Base-by-base conservation (phyloP, 2,888 invertebrate species). In the Cheilosia grossa region DNA sequence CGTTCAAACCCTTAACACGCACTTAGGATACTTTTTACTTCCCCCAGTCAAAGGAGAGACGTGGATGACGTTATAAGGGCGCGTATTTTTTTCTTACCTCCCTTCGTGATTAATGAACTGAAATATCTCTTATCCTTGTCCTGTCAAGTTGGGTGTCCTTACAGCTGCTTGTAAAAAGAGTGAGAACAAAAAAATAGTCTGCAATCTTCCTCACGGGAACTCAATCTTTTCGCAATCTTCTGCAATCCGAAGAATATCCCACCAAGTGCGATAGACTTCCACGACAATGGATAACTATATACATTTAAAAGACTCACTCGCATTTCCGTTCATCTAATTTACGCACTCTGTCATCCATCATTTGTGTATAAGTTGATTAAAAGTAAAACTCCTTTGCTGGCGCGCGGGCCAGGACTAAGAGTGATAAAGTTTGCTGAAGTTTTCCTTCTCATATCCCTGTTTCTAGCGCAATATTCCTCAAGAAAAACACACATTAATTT, bases 151-250 rank as follows among this genome's bases (percentile, higher is more conserved):
- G 47, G 40, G 72, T 47, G 64, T 77, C 77, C 70, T 58, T 6
- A 1, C 6, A 19, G 4, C 19, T 47, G 40, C 21, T 44, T 15
- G 42, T 33, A 33, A 0, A 56, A 17, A 64, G 47, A 63, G 47
- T 33, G 44, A 19, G 30, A 53, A 66, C 59, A 40, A 33, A 37
- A 56, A 37, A 82, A 44, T 58, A 72, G 70, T 66, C 59, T 72
- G 77, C 70, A 81, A 82, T 78, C 78, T 82, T 82, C 42, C 67
- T 56, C 33, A 61, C 66, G 67, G 59, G 53, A 79, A 79, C 67
- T 79, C 82, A 82, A 82, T 82, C 82, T 82, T 82, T 82, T 51
- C 63, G 37, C 82, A 82, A 82, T 82, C 82, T 82, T 82, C 66
- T 73, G 42, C 66, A 63, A 78, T 73, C 73, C 78, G 67, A 67